Evolutionary conservation across 2,797 vertebrate genomes (phyloP), one percentile per base, ranked within the genome.

Genomic region (Distichodus sexfasciatus): DNA sequence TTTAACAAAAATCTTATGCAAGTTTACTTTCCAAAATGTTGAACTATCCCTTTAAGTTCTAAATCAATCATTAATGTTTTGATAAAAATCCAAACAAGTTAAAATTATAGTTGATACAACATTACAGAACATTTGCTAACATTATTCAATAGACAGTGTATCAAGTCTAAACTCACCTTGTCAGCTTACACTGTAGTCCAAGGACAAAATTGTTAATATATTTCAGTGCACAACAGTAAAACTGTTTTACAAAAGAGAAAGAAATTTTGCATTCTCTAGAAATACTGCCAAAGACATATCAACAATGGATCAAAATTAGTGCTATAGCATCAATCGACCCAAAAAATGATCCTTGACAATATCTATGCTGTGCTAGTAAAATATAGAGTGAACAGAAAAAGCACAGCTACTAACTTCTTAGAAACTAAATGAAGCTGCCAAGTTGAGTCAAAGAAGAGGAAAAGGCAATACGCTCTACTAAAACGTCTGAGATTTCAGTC

Each of bases 31-130:
- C 9, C 26, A 71, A 64, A 71, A 57, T 46, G 23, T 50, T 60
- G 9, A 44, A 54, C 19, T 50, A 54, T 38, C 50, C 19, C 12
- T 57, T 58, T 31, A 83, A 93, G 87, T 88, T 90, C 88, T 90
- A 92, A 94, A 91, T 89, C 55, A 89, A 93, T 87, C 76, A 85
- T 80, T 82, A 77, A 82, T 81, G 78, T 66, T 83, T 85, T 76
- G 83, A 91, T 87, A 84, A 88, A 90, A 88, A 92, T 87, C 36
- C 21, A 90, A 91, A 92, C 90, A 87, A 88, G 86, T 88, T 90
- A 81, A 90, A 81, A 91, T 93, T 86, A 89, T 86, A 93, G 94
- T 93, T 94, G 93, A 95, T 96, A 95, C 94, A 93, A 94, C 93
- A 86, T 94, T 94, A 96, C 94, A 90, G 90, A 91, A 90, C 86